These are phyloP conservation scores for Lethenteron reissneri DNA, from an alignment of 2,113 vertebrate genomes.

Conservation along the genomic window DNA sequence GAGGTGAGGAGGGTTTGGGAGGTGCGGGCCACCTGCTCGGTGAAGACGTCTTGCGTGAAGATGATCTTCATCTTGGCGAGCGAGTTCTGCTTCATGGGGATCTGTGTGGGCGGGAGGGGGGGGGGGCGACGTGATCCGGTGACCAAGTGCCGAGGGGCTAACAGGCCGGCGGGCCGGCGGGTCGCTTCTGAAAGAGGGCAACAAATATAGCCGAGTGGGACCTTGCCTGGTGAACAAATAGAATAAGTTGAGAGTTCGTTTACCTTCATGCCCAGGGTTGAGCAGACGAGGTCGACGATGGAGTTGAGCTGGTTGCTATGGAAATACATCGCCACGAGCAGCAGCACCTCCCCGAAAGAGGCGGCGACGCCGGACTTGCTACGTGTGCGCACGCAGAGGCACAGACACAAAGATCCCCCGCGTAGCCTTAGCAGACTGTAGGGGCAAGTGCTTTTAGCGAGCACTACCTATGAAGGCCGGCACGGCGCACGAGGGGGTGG, in stretches of 20 bases:
- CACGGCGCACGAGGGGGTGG: too few species aligned
- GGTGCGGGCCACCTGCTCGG: slow-evolving; percentile 54
- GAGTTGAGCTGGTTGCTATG: slow-evolving; percentile 86
- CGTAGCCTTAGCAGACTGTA: too few species aligned
- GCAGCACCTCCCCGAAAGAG: slow-evolving; percentile 94
- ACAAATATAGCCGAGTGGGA: background rate
- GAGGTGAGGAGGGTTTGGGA: background rate
- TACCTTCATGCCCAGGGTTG: slow-evolving; percentile 94
- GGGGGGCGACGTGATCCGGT: too few species aligned
- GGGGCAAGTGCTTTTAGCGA: too few species aligned
- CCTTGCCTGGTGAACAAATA: background rate
- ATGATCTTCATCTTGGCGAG: slow-evolving; percentile 97
- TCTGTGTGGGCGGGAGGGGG: slow-evolving; percentile 26
- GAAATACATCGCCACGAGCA: slow-evolving; percentile 97
- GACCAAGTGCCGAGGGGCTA: too few species aligned
- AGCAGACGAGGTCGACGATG: slow-evolving; percentile 81
- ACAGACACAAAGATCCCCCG: background rate
- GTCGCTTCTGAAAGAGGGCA: too few species aligned
- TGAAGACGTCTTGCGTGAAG: slow-evolving; percentile 97
- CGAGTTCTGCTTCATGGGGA: slow-evolving; percentile 90
- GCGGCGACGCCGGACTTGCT: slow-evolving; percentile 90
- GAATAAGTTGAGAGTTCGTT: slow-evolving; percentile 16
- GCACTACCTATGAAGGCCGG: too few species aligned
- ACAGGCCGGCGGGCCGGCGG: too few species aligned
- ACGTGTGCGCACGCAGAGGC: slow-evolving; percentile 11